These are phyloP conservation scores for Theretra japonica DNA, from an alignment of 2,888 invertebrate genomes.

Conservation along the genomic window DNA sequence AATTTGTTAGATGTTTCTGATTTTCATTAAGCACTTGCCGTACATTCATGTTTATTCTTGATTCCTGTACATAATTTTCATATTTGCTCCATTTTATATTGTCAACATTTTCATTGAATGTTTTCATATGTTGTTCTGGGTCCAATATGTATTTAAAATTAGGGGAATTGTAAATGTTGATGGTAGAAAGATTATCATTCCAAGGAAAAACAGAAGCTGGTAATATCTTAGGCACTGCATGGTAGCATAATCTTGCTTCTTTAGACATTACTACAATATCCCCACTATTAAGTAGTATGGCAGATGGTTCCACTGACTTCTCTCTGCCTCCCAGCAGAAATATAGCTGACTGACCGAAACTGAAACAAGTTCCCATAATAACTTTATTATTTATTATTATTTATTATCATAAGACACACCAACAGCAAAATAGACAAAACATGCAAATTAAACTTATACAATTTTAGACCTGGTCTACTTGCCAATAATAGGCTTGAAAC, in stretches of 20 bases:
- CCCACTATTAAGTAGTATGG: constrained; percentile 93
- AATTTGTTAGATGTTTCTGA: constrained; percentile 72
- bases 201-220: constrained; percentile 77
- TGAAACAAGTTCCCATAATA: constrained; percentile 68
- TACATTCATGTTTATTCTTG: constrained; percentile 97
- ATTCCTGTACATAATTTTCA: constrained; percentile 86
- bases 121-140: constrained; percentile 45
- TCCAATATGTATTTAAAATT: constrained; percentile 58
- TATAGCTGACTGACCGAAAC: constrained; percentile 97
- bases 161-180: constrained; percentile 33
- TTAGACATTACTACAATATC: constrained; percentile 97
- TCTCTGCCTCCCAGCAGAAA: constrained; percentile 95
- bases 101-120: constrained; percentile 56
- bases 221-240: constrained; percentile 96
- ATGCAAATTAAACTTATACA: too few relatives aligned
- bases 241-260: constrained; percentile 93
- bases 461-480: too few relatives aligned
- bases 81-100: constrained; percentile 81
- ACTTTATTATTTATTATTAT: not conserved
- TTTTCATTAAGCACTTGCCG: constrained; percentile 92
- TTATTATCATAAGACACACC: too few relatives aligned
- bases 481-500: too few relatives aligned
- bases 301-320: constrained; percentile 87
- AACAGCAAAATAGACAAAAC: too few relatives aligned
- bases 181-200: constrained; percentile 55